A percentile compares a stretch with the other conserved stretches of the same genome.
These are phyloP conservation scores for Macrocentrus cingulum DNA, from an alignment of 1,140 invertebrate genomes.

Conservation along the genomic window DNA sequence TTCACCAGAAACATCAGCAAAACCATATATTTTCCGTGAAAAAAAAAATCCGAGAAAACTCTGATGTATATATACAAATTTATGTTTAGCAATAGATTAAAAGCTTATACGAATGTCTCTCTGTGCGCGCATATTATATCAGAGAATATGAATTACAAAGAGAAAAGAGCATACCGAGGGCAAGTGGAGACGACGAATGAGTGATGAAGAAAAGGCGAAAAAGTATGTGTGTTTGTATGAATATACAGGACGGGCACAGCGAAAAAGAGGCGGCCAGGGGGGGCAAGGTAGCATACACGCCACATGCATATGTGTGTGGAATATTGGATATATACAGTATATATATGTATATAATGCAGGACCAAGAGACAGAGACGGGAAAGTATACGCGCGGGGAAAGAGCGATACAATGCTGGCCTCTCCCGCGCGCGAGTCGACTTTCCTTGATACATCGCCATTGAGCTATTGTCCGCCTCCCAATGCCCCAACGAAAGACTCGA, in stretches of 20 bases:
- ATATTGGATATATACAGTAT: slow-evolving; percentile 16
- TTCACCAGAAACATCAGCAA: no score
- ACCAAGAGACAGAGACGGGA: slow-evolving; percentile 30
- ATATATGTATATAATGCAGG: slow-evolving; percentile 23
- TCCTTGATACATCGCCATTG: slow-evolving; percentile 61
- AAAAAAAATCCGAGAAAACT: no score
- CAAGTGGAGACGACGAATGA: slow-evolving; percentile 25
- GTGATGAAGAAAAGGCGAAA: slow-evolving; percentile 18
- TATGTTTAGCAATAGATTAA: no score
- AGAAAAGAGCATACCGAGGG: slow-evolving; percentile 13
- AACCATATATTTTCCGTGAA: no score
- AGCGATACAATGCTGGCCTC: slow-evolving; percentile 58
- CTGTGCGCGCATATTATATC: no score
- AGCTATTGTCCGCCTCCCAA: slow-evolving; percentile 59
- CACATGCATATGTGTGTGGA: slow-evolving; percentile 19
- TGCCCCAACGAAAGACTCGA: slow-evolving; percentile 58
- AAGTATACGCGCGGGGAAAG: slow-evolving; percentile 48
- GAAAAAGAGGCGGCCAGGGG: not conserved
- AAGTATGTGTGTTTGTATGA: slow-evolving; percentile 11
- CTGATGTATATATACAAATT: no score
- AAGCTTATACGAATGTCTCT: no score
- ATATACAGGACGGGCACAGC: not conserved
- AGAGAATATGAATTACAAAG: no score
- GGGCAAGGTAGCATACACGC: not conserved
- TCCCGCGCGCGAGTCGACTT: slow-evolving; percentile 59